A percentile compares a stretch with the other conserved stretches of the same genome.
These are phyloP conservation scores for Drosophila ustulata DNA, from an alignment of 2,888 invertebrate genomes.

Conservation along the genomic window DNA sequence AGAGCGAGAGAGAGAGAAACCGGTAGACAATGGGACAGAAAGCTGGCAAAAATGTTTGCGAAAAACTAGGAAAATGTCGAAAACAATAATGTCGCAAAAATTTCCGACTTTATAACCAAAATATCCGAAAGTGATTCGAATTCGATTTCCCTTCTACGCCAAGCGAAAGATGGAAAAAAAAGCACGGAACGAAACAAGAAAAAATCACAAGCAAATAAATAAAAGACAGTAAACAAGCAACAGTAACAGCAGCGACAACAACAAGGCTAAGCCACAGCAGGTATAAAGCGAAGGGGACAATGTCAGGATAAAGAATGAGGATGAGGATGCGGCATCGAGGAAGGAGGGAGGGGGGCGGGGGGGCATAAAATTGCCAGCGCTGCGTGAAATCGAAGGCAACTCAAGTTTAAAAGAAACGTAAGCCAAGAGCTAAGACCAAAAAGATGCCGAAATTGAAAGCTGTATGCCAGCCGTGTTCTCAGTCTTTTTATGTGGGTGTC, in stretches of 20 bases:
- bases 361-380: slow-evolving; percentile 75
- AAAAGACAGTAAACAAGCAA: slow-evolving; percentile 66
- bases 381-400: slow-evolving; percentile 79
- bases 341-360: slow-evolving; percentile 5
- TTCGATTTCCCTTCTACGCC: slow-evolving; percentile 80
- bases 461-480: slow-evolving; percentile 41
- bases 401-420: slow-evolving; percentile 68
- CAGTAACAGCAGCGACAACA: slow-evolving; percentile 54
- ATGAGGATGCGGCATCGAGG: neutral
- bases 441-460: slow-evolving; percentile 75
- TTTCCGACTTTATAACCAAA: slow-evolving; percentile 82
- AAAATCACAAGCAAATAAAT: slow-evolving; percentile 62
- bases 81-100: slow-evolving; percentile 82
- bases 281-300: slow-evolving; percentile 6
- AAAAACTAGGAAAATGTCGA: slow-evolving; percentile 77
- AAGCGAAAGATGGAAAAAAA: slow-evolving; percentile 18
- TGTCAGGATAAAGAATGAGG: neutral
- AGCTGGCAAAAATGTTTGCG: slow-evolving; percentile 50
- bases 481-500: slow-evolving; percentile 28
- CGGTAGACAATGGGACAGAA: slow-evolving; percentile 27
- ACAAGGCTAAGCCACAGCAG: slow-evolving; percentile 55
- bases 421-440: slow-evolving; percentile 71
- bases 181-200: slow-evolving; percentile 27
- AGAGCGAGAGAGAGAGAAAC: slow-evolving; percentile 10
- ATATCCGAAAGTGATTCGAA: slow-evolving; percentile 84